Base-by-base conservation (phyloP, 2,888 invertebrate species). In the Eudemis profundana region DNA sequence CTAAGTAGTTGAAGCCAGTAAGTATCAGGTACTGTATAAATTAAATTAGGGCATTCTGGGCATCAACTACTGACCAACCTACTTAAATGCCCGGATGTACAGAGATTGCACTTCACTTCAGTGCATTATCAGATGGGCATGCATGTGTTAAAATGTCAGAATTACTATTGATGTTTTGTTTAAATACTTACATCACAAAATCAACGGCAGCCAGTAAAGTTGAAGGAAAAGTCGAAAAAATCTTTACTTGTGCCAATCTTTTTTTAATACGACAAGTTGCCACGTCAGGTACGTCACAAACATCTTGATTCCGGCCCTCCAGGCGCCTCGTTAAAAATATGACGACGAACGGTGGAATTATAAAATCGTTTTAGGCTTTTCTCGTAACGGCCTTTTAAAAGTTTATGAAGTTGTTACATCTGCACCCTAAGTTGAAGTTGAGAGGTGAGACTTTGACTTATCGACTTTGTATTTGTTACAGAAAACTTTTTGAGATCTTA, bases 391-490 rank as follows among this genome's bases (percentile, higher is more conserved):
- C 19, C 19, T 50, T 63, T 29, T 33, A 63, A 50, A 57, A 42
- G 54, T 54, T 54, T 54, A 54, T 40, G 40, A 54, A 54, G 49
- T 49, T 54, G 40, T 49, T 62, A 47, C 29, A 42, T 29, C 23
- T 42, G 21, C 49, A 54, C 46, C 42, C 33, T 23, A 10, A 8
- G 42, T 38, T 23, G 27, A 54, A 23, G 14, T 49, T 49, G 56
- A 12, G 49, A 50, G 57, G 23, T 50, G 49, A 50, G 57, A 54
- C 54, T 54, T 53, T 54, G 17, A 40, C 40, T 54, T 62, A 38
- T 40, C n/a, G 19, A 47, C 33, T 21, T 46, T 21, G 33, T 46
- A 14, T 47, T 49, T 38, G 38, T 17, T 27, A 33, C 36, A 5
- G 33, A 19, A 23, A 44, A 56, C 33, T 57, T 57, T 33, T n/a